These are phyloP conservation scores for Nesidiocoris tenuis DNA, from an alignment of 2,888 invertebrate genomes.

Conservation along the genomic window DNA sequence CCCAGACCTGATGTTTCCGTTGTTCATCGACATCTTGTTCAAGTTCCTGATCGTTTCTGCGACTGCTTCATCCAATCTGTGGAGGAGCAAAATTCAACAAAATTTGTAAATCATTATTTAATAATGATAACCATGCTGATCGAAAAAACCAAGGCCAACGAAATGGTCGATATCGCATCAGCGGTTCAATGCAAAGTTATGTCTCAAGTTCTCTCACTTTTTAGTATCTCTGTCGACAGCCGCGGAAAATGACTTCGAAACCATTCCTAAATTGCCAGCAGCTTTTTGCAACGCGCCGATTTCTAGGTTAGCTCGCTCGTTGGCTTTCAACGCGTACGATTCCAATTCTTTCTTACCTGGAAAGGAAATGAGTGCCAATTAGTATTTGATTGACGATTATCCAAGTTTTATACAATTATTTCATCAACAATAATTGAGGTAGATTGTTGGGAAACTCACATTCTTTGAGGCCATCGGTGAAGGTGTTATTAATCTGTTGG, in stretches of 20 bases:
- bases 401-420: background rate
- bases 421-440: too few species aligned
- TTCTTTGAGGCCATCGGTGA: slow-evolving; percentile 84
- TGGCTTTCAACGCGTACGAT: slow-evolving; percentile 39
- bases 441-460: slow-evolving; percentile 64
- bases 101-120: too few species aligned
- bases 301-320: slow-evolving; percentile 44
- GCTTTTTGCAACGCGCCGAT: slow-evolving; percentile 43
- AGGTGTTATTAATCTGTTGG: slow-evolving; percentile 83
- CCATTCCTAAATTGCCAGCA: slow-evolving; percentile 38
- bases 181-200: too few species aligned
- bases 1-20: slow-evolving; percentile 61
- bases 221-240: slow-evolving; percentile 44
- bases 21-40: slow-evolving; percentile 44
- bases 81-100: background rate
- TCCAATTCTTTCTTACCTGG: slow-evolving; percentile 46
- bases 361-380: background rate
- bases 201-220: slow-evolving; percentile 22
- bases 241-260: slow-evolving; percentile 42
- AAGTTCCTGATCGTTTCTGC: slow-evolving; percentile 45
- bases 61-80: slow-evolving; percentile 45
- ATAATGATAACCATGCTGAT: too few species aligned
- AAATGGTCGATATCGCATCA: too few species aligned
- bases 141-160: too few species aligned
- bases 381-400: background rate